Percentiles rank a stretch among this genome's conserved stretches.
These are phyloP conservation scores for Vanessa cardui DNA, from an alignment of 2,888 invertebrate species.

Conservation along the genomic window DNA sequence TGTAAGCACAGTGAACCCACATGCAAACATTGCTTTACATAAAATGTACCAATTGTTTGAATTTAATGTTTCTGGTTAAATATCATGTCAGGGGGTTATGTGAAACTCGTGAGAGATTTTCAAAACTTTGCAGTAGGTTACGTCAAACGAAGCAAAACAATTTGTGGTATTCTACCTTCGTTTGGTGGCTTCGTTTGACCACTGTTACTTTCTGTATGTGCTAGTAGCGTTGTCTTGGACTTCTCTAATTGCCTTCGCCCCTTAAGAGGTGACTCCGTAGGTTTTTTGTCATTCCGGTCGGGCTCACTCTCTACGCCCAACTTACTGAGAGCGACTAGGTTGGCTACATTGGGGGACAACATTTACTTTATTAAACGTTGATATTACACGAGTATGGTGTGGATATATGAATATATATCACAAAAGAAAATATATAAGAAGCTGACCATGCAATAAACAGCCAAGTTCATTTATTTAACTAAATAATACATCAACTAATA, in stretches of 20 bases:
- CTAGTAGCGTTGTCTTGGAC: slow-evolving; percentile 79
- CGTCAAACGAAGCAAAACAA: slow-evolving; percentile 79
- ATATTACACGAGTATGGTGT: slow-evolving; percentile 41
- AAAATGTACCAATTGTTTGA: slow-evolving; percentile 46
- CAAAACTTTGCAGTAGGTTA: slow-evolving; percentile 71
- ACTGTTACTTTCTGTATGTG: slow-evolving; percentile 77
- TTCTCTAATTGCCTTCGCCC: slow-evolving; percentile 75
- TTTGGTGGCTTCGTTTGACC: slow-evolving; percentile 74
- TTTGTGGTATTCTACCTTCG: slow-evolving; percentile 73
- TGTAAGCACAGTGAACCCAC: slow-evolving; percentile 63
- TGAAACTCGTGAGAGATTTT: slow-evolving; percentile 47
- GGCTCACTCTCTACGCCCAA: slow-evolving; percentile 78
- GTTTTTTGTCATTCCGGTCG: slow-evolving; percentile 72
- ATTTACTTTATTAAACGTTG: slow-evolving; percentile 50
- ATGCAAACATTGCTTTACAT: slow-evolving; percentile 67
- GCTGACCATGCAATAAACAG: slow-evolving; percentile 74
- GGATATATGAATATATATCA: slow-evolving; percentile 41
- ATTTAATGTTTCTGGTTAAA: slow-evolving; percentile 39
- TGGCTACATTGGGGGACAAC: slow-evolving; percentile 66
- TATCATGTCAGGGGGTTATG: slow-evolving; percentile 41
- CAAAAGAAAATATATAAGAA: slow-evolving; percentile 52
- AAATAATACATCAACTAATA: slow-evolving; percentile 38
- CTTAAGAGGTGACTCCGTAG: slow-evolving; percentile 74
- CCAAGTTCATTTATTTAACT: slow-evolving; percentile 49
- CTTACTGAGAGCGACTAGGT: slow-evolving; percentile 81